These are phyloP conservation scores for Drosophila robusta DNA, from an alignment of 2,888 invertebrate genomes.

Conservation along the genomic window DNA sequence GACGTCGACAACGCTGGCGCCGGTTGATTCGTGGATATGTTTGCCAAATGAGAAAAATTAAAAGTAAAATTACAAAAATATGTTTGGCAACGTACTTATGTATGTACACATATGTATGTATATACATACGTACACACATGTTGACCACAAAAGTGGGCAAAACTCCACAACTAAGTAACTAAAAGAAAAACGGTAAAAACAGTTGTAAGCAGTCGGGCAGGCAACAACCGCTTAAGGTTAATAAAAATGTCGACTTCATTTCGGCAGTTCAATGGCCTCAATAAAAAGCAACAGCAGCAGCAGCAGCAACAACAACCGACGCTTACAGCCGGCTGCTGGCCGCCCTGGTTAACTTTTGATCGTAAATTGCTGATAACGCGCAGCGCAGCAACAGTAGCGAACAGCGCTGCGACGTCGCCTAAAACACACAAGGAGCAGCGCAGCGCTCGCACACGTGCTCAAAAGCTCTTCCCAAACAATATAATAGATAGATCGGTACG, in stretches of 20 bases:
- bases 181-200: conserved; percentile 72
- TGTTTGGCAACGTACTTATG: conserved; percentile 9
- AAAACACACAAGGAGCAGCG: conserved; percentile 1
- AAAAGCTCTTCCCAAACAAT: conserved; percentile 21
- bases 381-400: conserved; percentile 25
- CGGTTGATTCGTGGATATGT: conserved; percentile 20
- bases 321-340: conserved; percentile 40
- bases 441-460: conserved; percentile 12
- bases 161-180: conserved; percentile 46
- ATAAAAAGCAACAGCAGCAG: conserved; percentile 46
- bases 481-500: conserved; percentile 23
- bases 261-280: conserved; percentile 71
- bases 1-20: conserved; percentile 32
- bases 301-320: conserved; percentile 22
- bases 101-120: neutral
- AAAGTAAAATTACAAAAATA: neutral
- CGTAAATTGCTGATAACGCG: conserved; percentile 69
- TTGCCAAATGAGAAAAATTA: neutral
- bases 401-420: conserved; percentile 19
- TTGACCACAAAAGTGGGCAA: conserved; percentile 50
- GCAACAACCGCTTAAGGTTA: conserved; percentile 62
- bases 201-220: conserved; percentile 65
- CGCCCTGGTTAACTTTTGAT: conserved; percentile 49
- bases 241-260: conserved; percentile 57
- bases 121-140: neutral